phyloP scores from a whole-genome alignment of 2,888 invertebrate genomes.

The Hirtodrosophila cameraria region DNA sequence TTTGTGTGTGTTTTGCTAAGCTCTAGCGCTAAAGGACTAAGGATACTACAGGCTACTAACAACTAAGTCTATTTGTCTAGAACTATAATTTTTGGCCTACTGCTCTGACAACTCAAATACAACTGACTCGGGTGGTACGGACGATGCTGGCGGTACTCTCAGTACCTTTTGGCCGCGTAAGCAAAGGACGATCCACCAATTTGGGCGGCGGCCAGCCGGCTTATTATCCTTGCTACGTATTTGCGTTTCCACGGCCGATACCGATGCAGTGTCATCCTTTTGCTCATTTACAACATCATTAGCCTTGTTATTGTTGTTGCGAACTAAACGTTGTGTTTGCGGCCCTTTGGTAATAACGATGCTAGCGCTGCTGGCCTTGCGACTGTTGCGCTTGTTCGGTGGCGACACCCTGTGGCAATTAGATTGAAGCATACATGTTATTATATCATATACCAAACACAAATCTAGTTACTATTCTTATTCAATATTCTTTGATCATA shows the following conservation, averaged over 20 bases:
- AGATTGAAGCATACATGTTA: too few species aligned
- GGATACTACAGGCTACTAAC: slow-evolving; percentile 41
- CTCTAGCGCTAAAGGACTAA: slow-evolving; percentile 1
- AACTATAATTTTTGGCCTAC: slow-evolving; percentile 69
- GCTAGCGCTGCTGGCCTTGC: slow-evolving; percentile 64
- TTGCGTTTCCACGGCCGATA: slow-evolving; percentile 36
- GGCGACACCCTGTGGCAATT: slow-evolving; percentile 64
- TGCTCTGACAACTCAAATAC: slow-evolving; percentile 85
- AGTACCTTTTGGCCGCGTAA: slow-evolving; percentile 84
- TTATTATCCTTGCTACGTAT: slow-evolving; percentile 57
- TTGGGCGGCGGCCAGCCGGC: slow-evolving; percentile 55
- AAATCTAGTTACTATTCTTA: too few species aligned
- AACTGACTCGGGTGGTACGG: slow-evolving; percentile 85
- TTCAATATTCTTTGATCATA: too few species aligned
- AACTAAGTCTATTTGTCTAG: slow-evolving; percentile 56
- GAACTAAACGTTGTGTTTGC: slow-evolving; percentile 40
- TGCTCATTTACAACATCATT: slow-evolving; percentile 3
- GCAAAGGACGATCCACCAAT: slow-evolving; percentile 81
- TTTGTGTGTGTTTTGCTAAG: slow-evolving; percentile 6
- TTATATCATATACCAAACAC: too few species aligned
- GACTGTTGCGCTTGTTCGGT: slow-evolving; percentile 60
- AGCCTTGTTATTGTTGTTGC: slow-evolving; percentile 44
- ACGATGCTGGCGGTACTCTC: slow-evolving; percentile 83
- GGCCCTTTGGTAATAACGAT: slow-evolving; percentile 65
- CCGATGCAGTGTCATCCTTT: slow-evolving; percentile 20